phyloP scores from a whole-genome alignment of 2,797 vertebrate species.

The Myiotriccus ornatus region DNA sequence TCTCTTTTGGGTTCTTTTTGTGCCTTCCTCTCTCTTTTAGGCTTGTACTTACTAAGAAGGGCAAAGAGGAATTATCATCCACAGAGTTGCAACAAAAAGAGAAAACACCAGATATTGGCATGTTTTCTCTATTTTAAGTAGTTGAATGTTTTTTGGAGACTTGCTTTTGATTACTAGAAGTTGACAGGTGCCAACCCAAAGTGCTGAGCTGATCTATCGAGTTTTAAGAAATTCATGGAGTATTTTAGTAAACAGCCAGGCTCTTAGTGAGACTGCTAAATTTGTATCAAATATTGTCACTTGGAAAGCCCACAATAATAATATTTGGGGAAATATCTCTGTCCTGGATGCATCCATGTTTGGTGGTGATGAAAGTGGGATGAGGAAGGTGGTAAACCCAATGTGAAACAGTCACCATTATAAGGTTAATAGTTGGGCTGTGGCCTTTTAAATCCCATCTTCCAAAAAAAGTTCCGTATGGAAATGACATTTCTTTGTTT shows the following conservation, averaged over 20 bases:
- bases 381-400: background rate
- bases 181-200: background rate
- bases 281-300: background rate
- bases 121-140: background rate
- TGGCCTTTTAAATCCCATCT: background rate
- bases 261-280: background rate
- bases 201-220: background rate
- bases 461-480: background rate
- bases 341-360: background rate
- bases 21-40: background rate
- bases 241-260: background rate
- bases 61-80: background rate
- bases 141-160: background rate
- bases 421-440: background rate
- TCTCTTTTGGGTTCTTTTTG: background rate
- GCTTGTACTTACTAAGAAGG: background rate
- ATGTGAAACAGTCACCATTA: background rate
- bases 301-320: background rate
- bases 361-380: background rate
- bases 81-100: background rate
- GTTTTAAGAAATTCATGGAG: background rate
- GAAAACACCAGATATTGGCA: background rate
- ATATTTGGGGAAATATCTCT: background rate
- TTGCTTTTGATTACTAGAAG: background rate
- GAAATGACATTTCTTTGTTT: background rate